Conservation (phyloP, 2,797 vertebrate genomes). For the Pelochelys cantorii region DNA sequence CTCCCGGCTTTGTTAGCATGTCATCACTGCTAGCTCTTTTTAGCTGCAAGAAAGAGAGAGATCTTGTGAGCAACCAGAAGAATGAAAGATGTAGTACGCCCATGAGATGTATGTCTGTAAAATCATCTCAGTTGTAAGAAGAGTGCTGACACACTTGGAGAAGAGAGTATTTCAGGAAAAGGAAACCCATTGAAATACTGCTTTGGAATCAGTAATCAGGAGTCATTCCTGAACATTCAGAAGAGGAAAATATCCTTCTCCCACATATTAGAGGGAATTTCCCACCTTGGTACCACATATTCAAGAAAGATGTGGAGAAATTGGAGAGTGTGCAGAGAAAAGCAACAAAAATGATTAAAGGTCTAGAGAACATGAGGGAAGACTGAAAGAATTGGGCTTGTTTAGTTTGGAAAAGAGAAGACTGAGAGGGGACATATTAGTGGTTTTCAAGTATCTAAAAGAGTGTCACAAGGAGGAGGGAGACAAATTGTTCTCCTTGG, state of each 20-base stretch:
- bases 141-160: neutral
- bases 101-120: neutral
- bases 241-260: neutral
- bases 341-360: too few species aligned
- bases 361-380: too few species aligned
- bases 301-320: too few species aligned
- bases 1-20: conserved; percentile 87
- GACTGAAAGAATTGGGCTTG: too few species aligned
- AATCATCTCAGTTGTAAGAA: neutral
- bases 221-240: neutral
- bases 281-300: neutral
- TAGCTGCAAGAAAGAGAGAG: conserved; percentile 79
- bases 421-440: too few species aligned
- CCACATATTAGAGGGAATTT: neutral
- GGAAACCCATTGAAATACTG: neutral
- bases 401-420: too few species aligned
- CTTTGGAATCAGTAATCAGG: neutral
- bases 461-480: too few species aligned
- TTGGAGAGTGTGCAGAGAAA: too few species aligned
- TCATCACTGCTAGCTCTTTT: conserved; percentile 98
- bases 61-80: neutral
- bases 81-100: neutral
- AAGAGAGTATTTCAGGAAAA: neutral
- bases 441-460: too few species aligned
- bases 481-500: too few species aligned